phyloP scores from a whole-genome alignment of 53 echinoderm and acorn worm genomes.

The Mesocentrotus franciscanus region DNA sequence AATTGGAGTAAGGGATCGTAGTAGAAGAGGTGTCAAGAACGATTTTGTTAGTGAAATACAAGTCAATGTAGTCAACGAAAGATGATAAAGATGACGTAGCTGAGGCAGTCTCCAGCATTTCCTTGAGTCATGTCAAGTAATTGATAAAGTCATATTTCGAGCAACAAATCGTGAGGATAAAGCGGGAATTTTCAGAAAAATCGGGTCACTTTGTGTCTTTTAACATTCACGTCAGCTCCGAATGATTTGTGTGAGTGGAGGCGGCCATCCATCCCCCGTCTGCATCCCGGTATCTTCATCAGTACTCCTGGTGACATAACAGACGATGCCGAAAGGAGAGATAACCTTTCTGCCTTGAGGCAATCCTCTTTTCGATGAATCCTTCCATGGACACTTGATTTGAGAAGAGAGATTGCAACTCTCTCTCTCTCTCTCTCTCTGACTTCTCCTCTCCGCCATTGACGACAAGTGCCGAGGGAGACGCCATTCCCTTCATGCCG shows the following conservation, averaged over 20 bases:
- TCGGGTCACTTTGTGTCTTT: neutral
- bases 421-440: neutral
- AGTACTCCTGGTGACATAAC: neutral
- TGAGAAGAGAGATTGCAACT: conserved; percentile 2
- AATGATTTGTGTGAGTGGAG: neutral
- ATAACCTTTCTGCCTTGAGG: neutral
- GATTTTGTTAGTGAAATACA: too few species aligned
- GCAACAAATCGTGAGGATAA: neutral
- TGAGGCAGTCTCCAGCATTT: too few species aligned
- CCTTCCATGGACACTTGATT: conserved; percentile 26
- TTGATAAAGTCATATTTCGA: too few species aligned
- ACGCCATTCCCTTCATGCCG: neutral
- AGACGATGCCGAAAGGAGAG: neutral
- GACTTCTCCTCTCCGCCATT: neutral
- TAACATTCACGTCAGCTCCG: neutral
- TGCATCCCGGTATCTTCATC: neutral
- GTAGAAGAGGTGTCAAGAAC: too few species aligned
- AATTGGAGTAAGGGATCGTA: too few species aligned
- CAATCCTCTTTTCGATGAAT: neutral
- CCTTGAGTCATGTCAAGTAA: too few species aligned
- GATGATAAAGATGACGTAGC: too few species aligned
- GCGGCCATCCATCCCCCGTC: neutral
- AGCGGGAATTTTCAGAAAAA: neutral
- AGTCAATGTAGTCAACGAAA: too few species aligned
- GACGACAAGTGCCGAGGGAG: neutral